Conservation (phyloP, 1,140 invertebrate species). For the Trichonephila inaurata region DNA sequence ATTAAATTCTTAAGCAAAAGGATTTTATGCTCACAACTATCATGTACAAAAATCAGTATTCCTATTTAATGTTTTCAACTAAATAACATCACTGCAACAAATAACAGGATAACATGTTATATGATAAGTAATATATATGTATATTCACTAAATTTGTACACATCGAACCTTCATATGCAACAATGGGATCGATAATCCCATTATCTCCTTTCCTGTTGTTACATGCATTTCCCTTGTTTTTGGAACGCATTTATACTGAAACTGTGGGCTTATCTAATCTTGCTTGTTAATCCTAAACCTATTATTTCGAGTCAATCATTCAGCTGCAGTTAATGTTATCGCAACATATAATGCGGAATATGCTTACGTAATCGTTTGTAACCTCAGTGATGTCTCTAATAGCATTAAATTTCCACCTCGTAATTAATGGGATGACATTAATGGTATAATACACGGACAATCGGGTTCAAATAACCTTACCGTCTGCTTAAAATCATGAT, state of each 20-base stretch:
- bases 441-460: not conserved
- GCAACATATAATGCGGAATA: not conserved
- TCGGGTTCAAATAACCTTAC: not conserved
- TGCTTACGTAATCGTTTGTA: not conserved
- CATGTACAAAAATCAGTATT: not conserved
- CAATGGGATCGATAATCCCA: not conserved
- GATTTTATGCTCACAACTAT: not conserved
- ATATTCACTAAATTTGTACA: not conserved
- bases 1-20: too few relatives aligned
- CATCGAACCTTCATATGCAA: not conserved
- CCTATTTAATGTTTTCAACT: not conserved
- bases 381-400: not conserved
- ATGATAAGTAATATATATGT: not conserved
- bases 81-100: not conserved
- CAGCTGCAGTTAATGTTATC: not conserved
- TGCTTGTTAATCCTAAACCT: not conserved
- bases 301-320: not conserved
- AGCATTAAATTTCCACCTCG: not conserved
- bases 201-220: not conserved
- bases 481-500: not conserved
- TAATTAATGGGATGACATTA: not conserved
- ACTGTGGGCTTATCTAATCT: not conserved
- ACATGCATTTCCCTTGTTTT: not conserved
- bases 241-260: not conserved
- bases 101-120: not conserved